Base-by-base conservation (phyloP, 2,888 invertebrate species). In the Trichogramma evanescens region DNA sequence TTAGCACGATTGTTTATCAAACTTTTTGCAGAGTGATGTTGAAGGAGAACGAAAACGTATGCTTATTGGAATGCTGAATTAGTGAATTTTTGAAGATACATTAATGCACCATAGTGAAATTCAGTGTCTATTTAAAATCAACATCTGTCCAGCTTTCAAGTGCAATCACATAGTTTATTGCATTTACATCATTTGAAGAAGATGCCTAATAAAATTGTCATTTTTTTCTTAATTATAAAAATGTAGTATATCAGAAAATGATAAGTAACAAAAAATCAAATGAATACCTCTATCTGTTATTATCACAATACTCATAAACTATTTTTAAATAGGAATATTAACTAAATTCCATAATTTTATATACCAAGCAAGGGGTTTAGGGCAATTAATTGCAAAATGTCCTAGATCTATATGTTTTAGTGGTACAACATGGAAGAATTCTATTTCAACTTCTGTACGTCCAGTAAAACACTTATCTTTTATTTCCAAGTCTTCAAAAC, bases 381-480 rank as follows among this genome's bases (percentile, higher is more conserved):
- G 26, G 3, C 26, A 26, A 26, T 26, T 26, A 26, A 26, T 26
- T 26, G 26, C 56, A 53, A 63, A 63, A 43, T 61, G 61, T n/a
- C 63, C 63, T 8, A 63, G 46, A 13, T 61, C 13, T 79, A 78
- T 86, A 73, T 83, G 78, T 67, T 87, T 84, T 57, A 93, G 82
- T 67, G 88, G 83, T 4, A 63, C 0, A 9, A 63, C 1, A 4
- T 50, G 6, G 41, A 60, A 58, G 44, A 63, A 58, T 3, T 8
- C 2, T 3, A 63, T 7, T 48, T 67, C 67, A 5, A 71, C 55
- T 55, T 69, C 68, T 1, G 66, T 67, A 62, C 75, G 75, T 1
- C 68, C 70, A 63, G 70, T 70, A 45, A 74, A 67, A 52, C 66
- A 63, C 10, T 67, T 58, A 1, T 54, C 42, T 1, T 56, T 60